Conservation (phyloP, 2,888 invertebrate genomes). For the Temnothorax rugatulus region DNA sequence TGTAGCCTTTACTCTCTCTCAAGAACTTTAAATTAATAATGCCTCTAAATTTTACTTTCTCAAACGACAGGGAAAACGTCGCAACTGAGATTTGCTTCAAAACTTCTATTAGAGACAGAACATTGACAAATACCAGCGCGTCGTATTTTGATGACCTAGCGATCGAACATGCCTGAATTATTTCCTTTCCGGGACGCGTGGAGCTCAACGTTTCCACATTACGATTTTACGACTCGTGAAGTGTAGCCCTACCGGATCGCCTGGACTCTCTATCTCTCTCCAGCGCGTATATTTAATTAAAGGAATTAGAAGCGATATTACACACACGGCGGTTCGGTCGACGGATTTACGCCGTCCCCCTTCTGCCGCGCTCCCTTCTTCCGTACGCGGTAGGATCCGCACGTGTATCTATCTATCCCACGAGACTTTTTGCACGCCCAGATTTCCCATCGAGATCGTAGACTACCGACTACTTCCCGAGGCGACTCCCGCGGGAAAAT, state of each 20-base stretch:
- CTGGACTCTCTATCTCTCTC: neutral
- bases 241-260: neutral
- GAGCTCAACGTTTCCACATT: conserved; percentile 33
- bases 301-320: conserved; percentile 67
- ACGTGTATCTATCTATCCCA: conserved; percentile 65
- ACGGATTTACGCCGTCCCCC: conserved; percentile 60
- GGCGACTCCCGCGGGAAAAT: conserved; percentile 57
- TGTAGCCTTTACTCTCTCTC: neutral
- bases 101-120: neutral
- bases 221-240: conserved; percentile 25
- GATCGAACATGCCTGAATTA: conserved; percentile 39
- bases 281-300: conserved; percentile 70
- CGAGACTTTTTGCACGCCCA: conserved; percentile 71
- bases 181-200: conserved; percentile 7
- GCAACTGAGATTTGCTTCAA: neutral
- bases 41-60: neutral
- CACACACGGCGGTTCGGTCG: conserved; percentile 52
- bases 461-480: conserved; percentile 39
- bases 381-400: conserved; percentile 22
- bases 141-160: conserved; percentile 7
- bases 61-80: neutral
- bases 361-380: neutral
- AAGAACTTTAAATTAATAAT: neutral
- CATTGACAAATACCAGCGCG: neutral
- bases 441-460: conserved; percentile 69